phyloP scores from a whole-genome alignment of 53 echinoderm and acorn worm species.

The Holothuria leucospilota region DNA sequence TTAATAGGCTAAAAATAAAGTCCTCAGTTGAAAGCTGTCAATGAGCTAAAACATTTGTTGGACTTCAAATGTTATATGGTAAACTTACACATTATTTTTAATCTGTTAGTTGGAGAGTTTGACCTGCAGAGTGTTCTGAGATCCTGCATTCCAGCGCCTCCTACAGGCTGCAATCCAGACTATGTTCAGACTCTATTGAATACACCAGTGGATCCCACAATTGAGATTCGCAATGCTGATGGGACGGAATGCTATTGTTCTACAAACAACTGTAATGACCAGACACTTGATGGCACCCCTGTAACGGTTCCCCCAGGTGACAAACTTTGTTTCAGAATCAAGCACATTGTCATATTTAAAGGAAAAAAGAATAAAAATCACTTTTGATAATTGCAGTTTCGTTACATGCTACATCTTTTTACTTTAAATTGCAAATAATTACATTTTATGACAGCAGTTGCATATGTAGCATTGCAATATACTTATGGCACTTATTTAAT shows the following conservation, averaged over 20 bases:
- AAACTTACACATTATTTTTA: neutral
- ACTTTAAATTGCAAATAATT: no score
- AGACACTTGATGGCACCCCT: neutral
- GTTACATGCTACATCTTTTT: no score
- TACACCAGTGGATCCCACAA: slow-evolving; percentile 1
- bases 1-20: neutral
- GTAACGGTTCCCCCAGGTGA: slow-evolving; percentile 2
- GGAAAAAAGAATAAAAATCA: no score
- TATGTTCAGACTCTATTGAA: neutral
- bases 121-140: slow-evolving; percentile 8
- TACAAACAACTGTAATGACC: neutral
- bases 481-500: no score
- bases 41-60: neutral
- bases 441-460: no score
- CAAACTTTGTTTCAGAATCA: no score
- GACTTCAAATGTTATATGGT: neutral
- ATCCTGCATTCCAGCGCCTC: slow-evolving; percentile 1
- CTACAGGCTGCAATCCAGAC: slow-evolving; percentile 1
- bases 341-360: no score
- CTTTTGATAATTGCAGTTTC: no score
- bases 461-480: no score
- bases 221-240: slow-evolving; percentile 10
- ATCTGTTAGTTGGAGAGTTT: slow-evolving; percentile 11
- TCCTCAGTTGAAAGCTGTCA: neutral
- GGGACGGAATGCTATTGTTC: slow-evolving; percentile 21